These are phyloP conservation scores for Torymus tubicola DNA, from an alignment of 2,888 invertebrate genomes.

Conservation along the genomic window DNA sequence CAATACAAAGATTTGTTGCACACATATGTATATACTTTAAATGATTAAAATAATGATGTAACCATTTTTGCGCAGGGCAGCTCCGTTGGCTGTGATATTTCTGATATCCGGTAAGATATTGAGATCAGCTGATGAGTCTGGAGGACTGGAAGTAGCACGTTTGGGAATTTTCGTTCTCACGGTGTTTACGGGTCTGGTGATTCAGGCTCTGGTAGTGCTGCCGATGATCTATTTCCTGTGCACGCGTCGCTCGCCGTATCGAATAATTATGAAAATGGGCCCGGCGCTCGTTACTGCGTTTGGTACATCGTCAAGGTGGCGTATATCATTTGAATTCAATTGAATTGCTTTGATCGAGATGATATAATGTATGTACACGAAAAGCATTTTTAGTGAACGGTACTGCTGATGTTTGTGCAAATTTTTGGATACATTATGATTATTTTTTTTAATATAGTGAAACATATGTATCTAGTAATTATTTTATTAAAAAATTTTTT, in stretches of 20 bases:
- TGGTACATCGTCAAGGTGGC: conserved; percentile 89
- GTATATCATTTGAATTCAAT: too few species aligned
- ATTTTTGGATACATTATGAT: too few species aligned
- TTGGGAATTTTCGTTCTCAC: conserved; percentile 95
- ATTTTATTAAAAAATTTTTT: too few species aligned
- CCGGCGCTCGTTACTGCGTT: conserved; percentile 97
- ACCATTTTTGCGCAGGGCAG: conserved; percentile 80
- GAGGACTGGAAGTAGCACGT: conserved; percentile 86
- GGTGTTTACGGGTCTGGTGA: conserved; percentile 90
- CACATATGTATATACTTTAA: too few species aligned
- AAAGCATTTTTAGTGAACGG: too few species aligned
- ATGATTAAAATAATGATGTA: too few species aligned
- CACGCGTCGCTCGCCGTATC: conserved; percentile 89
- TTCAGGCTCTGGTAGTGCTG: conserved; percentile 94
- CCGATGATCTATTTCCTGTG: conserved; percentile 90
- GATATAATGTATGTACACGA: too few species aligned
- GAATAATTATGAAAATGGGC: conserved; percentile 87
- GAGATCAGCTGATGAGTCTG: conserved; percentile 78
- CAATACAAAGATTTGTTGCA: too few species aligned
- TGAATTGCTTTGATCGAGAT: too few species aligned
- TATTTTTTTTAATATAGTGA: too few species aligned
- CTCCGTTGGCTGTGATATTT: conserved; percentile 92
- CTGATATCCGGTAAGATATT: conserved; percentile 93
- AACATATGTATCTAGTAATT: too few species aligned
- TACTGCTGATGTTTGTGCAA: too few species aligned